phyloP scores from a whole-genome alignment of 2,888 invertebrate species.

The Hypselothyrea guttata region DNA sequence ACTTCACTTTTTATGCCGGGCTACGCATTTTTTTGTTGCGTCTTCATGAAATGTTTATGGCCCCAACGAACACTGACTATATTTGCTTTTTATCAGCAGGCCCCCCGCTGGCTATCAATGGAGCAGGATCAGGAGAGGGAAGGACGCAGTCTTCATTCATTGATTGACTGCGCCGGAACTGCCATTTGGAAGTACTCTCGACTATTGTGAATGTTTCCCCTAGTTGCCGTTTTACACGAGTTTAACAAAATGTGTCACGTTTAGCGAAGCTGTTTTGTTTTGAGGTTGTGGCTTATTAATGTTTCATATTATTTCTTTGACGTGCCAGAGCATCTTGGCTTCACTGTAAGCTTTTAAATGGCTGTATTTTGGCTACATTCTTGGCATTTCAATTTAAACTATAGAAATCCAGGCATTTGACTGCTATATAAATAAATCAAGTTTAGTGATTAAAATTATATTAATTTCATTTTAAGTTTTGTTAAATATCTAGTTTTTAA shows the following conservation, averaged over 20 bases:
- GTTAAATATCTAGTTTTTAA: too few relatives aligned
- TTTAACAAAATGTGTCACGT: constrained; percentile 52
- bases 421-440: too few relatives aligned
- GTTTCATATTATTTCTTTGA: constrained; percentile 48
- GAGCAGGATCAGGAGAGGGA: not conserved
- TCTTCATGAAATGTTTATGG: constrained; percentile 73
- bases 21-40: constrained; percentile 54
- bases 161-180: constrained; percentile 34
- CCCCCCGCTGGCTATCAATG: constrained; percentile 11
- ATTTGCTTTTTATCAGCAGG: constrained; percentile 49
- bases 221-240: constrained; percentile 49
- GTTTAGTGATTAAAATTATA: too few relatives aligned
- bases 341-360: constrained; percentile 27
- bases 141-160: constrained; percentile 22
- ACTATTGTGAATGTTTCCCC: constrained; percentile 1
- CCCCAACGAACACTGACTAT: constrained; percentile 32
- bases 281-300: constrained; percentile 36
- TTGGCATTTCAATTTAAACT: too few relatives aligned
- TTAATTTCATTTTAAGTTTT: too few relatives aligned
- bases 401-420: too few relatives aligned
- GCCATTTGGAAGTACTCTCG: constrained; percentile 7
- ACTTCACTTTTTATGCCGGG: constrained; percentile 49
- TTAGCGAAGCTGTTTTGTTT: constrained; percentile 28
- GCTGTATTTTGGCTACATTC: constrained; percentile 24
- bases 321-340: constrained; percentile 35